Evolutionary conservation across 2,888 invertebrate genomes (phyloP).

Genomic region (Volucella zonaria): DNA sequence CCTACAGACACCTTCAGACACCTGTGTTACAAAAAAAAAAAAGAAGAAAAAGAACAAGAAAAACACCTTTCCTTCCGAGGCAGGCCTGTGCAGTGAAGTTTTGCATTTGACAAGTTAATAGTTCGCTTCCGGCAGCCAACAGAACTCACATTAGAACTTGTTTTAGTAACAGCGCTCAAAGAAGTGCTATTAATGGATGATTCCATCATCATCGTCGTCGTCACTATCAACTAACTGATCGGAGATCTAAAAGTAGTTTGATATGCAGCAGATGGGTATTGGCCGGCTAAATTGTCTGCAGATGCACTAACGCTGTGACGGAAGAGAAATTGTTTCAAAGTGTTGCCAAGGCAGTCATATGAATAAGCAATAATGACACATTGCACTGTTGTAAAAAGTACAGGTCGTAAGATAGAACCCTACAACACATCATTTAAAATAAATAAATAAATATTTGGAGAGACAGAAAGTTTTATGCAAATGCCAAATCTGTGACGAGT

Average conservation of each 20-base stretch:
- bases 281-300: slow-evolving; percentile 42
- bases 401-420: slow-evolving; percentile 29
- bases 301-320: slow-evolving; percentile 59
- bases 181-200: slow-evolving; percentile 59
- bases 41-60: no score
- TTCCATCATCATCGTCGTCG: slow-evolving; percentile 58
- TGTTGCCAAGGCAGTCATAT: slow-evolving; percentile 40
- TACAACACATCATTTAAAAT: slow-evolving; percentile 2
- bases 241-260: slow-evolving; percentile 32
- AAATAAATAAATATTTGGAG: neutral
- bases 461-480: neutral
- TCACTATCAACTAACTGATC: slow-evolving; percentile 52
- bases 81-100: slow-evolving; percentile 26
- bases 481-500: neutral
- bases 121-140: slow-evolving; percentile 65
- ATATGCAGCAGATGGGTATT: slow-evolving; percentile 50
- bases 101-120: slow-evolving; percentile 47
- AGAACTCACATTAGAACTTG: slow-evolving; percentile 63
- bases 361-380: slow-evolving; percentile 25
- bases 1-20: slow-evolving; percentile 50
- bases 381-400: slow-evolving; percentile 4
- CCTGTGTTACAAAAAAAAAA: slow-evolving; percentile 32
- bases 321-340: slow-evolving; percentile 51
- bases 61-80: slow-evolving; percentile 28
- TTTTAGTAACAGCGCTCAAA: slow-evolving; percentile 23